These are phyloP conservation scores for Gymnocheta viridis DNA, from an alignment of 2,888 invertebrate species.

Conservation along the genomic window DNA sequence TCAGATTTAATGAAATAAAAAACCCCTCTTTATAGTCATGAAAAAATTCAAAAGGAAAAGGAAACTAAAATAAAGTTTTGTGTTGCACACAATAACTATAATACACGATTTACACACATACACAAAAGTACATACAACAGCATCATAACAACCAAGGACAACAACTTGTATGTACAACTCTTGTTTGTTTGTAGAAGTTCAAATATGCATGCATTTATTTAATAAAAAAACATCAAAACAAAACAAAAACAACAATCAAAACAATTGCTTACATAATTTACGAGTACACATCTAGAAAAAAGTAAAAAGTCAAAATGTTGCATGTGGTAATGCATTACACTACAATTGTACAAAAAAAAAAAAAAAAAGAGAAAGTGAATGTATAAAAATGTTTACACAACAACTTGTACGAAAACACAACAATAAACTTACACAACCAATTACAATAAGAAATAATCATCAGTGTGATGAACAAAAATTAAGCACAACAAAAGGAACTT, in stretches of 20 bases:
- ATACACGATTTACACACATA: slow-evolving; percentile 44
- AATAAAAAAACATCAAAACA: slow-evolving; percentile 19
- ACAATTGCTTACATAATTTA: slow-evolving; percentile 71
- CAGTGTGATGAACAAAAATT: slow-evolving; percentile 32
- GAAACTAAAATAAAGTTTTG: slow-evolving; percentile 67
- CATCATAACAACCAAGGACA: slow-evolving; percentile 69
- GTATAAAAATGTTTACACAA: slow-evolving; percentile 27
- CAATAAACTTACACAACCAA: slow-evolving; percentile 12
- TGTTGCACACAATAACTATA: slow-evolving; percentile 70
- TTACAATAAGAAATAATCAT: slow-evolving; percentile 24
- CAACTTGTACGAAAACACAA: slow-evolving; percentile 9
- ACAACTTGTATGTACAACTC: slow-evolving; percentile 18
- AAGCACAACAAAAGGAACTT: not conserved
- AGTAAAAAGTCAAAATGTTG: slow-evolving; percentile 75
- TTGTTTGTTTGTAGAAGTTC: not conserved
- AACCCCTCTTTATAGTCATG: slow-evolving; percentile 73
- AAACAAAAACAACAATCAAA: slow-evolving; percentile 77
- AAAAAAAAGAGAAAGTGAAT: slow-evolving; percentile 39
- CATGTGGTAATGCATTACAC: slow-evolving; percentile 78
- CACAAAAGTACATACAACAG: not conserved
- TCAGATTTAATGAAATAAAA: slow-evolving; percentile 62
- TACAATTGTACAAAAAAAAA: slow-evolving; percentile 22
- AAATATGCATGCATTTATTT: slow-evolving; percentile 31
- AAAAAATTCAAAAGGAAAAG: slow-evolving; percentile 54
- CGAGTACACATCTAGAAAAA: not conserved